Evolutionary conservation across 2,113 vertebrate genomes (phyloP).

Genomic region (Eulacestoma nigropectus): DNA sequence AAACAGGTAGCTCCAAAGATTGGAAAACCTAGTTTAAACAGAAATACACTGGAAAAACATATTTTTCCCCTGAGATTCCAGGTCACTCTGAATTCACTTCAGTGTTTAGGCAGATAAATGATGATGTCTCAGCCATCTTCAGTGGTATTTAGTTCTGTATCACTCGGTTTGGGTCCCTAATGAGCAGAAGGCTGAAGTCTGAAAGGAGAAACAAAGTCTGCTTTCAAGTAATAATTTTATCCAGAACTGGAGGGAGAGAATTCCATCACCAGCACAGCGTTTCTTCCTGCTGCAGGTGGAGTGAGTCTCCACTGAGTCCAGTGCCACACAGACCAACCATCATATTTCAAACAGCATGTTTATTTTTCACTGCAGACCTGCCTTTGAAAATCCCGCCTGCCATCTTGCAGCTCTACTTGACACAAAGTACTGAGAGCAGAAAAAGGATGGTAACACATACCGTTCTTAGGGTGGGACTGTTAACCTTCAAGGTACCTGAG

Average conservation of each 20-base stretch:
- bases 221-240: neutral
- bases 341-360: fast-evolving
- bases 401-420: neutral
- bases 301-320: neutral
- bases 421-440: neutral
- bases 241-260: neutral
- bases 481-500: neutral
- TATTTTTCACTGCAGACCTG: neutral
- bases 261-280: neutral
- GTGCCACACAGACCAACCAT: neutral
- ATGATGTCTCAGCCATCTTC: neutral
- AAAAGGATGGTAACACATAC: neutral
- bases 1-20: neutral
- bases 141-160: neutral
- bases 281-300: neutral
- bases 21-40: neutral
- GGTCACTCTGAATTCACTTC: neutral
- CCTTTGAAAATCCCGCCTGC: neutral
- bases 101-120: neutral
- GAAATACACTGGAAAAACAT: neutral
- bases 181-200: neutral
- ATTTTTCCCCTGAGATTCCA: fast-evolving
- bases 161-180: neutral
- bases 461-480: neutral
- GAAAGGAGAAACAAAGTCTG: neutral